Conservation (phyloP, 1,140 invertebrate genomes). For the Nautilus pompilius region DNA sequence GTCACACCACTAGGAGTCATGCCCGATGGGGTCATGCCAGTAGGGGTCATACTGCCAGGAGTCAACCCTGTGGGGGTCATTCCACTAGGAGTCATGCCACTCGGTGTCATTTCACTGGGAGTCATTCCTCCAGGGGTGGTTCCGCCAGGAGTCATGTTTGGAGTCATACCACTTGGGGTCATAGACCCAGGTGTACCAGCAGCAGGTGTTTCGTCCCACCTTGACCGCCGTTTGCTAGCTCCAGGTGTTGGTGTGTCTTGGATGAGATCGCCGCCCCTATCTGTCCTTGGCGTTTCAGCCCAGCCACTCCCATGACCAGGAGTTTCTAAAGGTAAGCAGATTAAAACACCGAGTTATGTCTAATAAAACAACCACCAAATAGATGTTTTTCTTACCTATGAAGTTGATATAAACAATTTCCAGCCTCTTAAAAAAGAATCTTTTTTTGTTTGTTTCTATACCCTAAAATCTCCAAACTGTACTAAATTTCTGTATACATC, state of each 20-base stretch:
- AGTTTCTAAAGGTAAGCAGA: slow-evolving; percentile 71
- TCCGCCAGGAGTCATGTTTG: slow-evolving; percentile 38
- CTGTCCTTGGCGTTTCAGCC: slow-evolving; percentile 94
- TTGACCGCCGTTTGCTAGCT: slow-evolving; percentile 82
- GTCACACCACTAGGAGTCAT: slow-evolving; percentile 64
- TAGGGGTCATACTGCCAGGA: slow-evolving; percentile 61
- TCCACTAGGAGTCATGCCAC: slow-evolving; percentile 28
- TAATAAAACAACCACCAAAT: too few species aligned
- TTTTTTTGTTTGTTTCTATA: too few species aligned
- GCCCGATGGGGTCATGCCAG: slow-evolving; percentile 53
- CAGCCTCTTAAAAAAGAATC: too few species aligned
- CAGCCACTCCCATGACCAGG: slow-evolving; percentile 90
- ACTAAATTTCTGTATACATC: too few species aligned
- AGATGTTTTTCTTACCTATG: too few species aligned
- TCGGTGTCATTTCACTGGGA: slow-evolving; percentile 53
- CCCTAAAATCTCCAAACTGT: too few species aligned
- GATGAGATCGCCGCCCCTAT: slow-evolving; percentile 64
- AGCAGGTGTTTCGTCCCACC: slow-evolving; percentile 94
- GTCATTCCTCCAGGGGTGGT: slow-evolving; percentile 64
- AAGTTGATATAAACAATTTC: too few species aligned
- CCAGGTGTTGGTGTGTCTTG: slow-evolving; percentile 70
- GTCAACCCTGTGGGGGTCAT: slow-evolving; percentile 56
- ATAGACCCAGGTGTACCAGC: slow-evolving; percentile 35
- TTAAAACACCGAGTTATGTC: too few species aligned
- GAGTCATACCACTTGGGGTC: slow-evolving; percentile 41